phyloP scores from a whole-genome alignment of 2,113 vertebrate species.

The Forbesichthys papilliferus region DNA sequence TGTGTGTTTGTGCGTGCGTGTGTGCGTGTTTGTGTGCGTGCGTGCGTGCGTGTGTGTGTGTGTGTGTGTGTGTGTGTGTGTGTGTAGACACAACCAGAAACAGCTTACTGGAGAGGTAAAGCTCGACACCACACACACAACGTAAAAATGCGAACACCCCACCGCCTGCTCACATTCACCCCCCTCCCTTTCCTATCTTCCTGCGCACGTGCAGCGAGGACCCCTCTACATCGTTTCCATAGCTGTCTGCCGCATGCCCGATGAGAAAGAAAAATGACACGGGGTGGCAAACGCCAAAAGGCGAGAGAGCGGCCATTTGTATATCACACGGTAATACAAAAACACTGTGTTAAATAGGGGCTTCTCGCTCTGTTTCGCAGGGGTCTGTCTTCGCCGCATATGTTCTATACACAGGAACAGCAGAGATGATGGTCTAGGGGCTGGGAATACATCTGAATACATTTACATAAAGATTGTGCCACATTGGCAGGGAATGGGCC shows the following conservation, averaged over 20 bases:
- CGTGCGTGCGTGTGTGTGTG: background rate
- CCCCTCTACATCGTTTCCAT: constrained; percentile 55
- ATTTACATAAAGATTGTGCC: constrained; percentile 80
- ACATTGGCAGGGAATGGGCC: constrained; percentile 45
- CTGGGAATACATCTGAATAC: constrained; percentile 75
- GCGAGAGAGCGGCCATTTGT: constrained; percentile 56
- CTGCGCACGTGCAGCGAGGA: constrained; percentile 63
- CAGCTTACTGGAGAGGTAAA: constrained; percentile 56
- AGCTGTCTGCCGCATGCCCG: constrained; percentile 73
- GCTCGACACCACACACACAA: constrained; percentile 32
- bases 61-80: constrained; percentile 11
- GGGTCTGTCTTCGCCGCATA: constrained; percentile 41
- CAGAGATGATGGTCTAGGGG: constrained; percentile 53
- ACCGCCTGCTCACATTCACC: constrained; percentile 15
- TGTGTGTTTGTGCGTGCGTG: constrained; percentile 1
- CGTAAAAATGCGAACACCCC: constrained; percentile 49
- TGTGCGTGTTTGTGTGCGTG: background rate
- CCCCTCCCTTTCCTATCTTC: constrained; percentile 50
- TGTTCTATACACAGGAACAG: constrained; percentile 38
- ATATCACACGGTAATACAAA: constrained; percentile 49
- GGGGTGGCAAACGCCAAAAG: constrained; percentile 41
- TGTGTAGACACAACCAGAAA: constrained; percentile 40
- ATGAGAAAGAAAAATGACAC: constrained; percentile 62
- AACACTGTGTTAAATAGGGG: constrained; percentile 57
- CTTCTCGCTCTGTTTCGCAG: constrained; percentile 41